A percentile compares a stretch with the other conserved stretches of the same genome.
Conservation (phyloP, 1,140 invertebrate species). For the Ostrea denselamellosa region DNA sequence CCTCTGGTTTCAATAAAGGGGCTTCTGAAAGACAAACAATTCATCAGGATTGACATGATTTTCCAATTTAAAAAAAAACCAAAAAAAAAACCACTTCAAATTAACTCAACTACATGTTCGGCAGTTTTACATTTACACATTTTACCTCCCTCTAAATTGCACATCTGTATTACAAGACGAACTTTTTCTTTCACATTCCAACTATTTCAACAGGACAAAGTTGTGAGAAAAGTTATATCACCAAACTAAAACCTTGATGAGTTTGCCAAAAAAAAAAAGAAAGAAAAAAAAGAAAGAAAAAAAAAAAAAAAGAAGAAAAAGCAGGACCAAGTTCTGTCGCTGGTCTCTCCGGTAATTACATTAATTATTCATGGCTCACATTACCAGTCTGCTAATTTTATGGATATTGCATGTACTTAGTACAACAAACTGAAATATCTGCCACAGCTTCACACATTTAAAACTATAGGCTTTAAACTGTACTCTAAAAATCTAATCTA, state of each 20-base stretch:
- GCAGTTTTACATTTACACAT: no score
- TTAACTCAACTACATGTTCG: no score
- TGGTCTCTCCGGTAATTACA: conserved; percentile 23
- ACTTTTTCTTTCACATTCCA: no score
- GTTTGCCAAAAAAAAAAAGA: neutral
- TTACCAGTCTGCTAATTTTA: conserved; percentile 15
- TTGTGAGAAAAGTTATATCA: neutral
- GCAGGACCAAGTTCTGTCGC: neutral
- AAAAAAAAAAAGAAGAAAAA: neutral
- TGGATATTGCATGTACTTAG: neutral
- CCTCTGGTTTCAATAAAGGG: neutral
- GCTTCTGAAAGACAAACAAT: neutral
- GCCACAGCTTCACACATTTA: neutral
- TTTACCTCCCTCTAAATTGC: no score
- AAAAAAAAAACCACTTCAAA: no score
- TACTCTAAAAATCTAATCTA: neutral
- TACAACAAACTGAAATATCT: neutral
- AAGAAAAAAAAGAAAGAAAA: neutral
- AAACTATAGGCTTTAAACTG: neutral
- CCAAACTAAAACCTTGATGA: neutral
- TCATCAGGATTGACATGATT: no score
- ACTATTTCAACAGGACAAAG: no score
- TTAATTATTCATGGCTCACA: conserved; percentile 31
- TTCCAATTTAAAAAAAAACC: no score
- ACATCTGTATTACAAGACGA: no score